A percentile compares a stretch with the other conserved stretches of the same genome.
Evolutionary conservation across 2,888 invertebrate genomes (phyloP).

Genomic region (Pomacea canaliculata): DNA sequence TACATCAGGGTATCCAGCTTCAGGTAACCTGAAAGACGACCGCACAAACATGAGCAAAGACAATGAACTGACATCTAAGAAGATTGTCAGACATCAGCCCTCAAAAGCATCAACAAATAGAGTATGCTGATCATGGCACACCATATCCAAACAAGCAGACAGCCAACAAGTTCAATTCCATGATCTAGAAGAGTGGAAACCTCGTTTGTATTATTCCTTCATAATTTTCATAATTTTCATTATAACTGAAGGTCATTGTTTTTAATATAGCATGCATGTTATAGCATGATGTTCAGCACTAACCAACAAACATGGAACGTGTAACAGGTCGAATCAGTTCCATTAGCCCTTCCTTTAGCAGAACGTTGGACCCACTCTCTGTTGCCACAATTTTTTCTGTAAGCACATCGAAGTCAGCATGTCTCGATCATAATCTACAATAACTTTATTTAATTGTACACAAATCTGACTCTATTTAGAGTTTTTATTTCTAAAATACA

Average conservation of each 20-base stretch:
- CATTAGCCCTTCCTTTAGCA: conserved; percentile 57
- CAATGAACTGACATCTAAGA: background rate
- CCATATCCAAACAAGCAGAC: too few relatives aligned
- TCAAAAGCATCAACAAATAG: background rate
- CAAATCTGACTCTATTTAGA: background rate
- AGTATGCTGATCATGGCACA: background rate
- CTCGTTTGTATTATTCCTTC: too few relatives aligned
- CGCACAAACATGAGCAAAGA: background rate
- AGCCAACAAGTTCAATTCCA: too few relatives aligned
- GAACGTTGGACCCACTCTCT: conserved; percentile 53
- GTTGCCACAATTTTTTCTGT: conserved; percentile 64
- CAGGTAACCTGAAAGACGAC: conserved; percentile 56
- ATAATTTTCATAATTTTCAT: too few relatives aligned
- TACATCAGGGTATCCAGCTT: conserved; percentile 63
- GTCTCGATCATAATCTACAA: background rate
- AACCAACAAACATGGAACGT: conserved; percentile 65
- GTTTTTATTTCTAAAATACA: background rate
- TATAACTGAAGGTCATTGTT: too few relatives aligned
- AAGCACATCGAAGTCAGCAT: conserved; percentile 2
- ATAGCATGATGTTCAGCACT: conserved; percentile 26
- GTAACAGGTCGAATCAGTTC: conserved; percentile 57
- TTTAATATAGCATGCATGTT: too few relatives aligned
- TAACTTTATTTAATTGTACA: background rate
- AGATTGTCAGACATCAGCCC: background rate
- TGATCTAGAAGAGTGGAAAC: too few relatives aligned